Base-by-base conservation (phyloP, 2,113 vertebrate species). In the Phocoena sinus region DNA sequence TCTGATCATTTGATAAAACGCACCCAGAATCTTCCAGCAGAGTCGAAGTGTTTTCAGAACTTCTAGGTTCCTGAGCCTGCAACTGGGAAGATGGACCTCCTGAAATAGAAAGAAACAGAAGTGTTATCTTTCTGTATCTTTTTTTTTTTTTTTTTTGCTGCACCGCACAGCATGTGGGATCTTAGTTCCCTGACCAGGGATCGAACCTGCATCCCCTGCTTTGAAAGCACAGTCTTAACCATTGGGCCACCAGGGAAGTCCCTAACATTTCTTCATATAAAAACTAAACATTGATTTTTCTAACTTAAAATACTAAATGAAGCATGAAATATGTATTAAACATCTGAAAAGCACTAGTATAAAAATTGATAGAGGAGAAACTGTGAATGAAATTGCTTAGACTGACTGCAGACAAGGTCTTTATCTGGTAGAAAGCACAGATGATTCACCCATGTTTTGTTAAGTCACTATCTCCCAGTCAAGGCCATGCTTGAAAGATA, bases 11-110 rank as follows among this genome's bases (percentile, higher is more conserved):
- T 95, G 98, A 98, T 73, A 98, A 96, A 87, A 98, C 99, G 92
- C 98, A 99, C 56, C 99, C 99, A 38, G 99, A 99, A 94, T 99
- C 98, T 90, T 99, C 98, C 71, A 98, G 73, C 31, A 97, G 95
- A 91, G 63, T 96, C 20, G 79, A 94, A 9, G 65, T 94, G 74
- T 60, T 98, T 58, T 77, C n/a, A 93, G 97, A 86, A 44, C 94
- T 97, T 94, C 63, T 5, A 74, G 36, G 47, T 31, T 98, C 97
- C 71, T 60, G 95, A 96, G 85, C n/a, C 77, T 95, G 76, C 63
- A 81, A 74, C 87, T 71, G 89, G 20, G 60, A 76, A 96, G 94
- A 50, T 58, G 74, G 31, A 71, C 96, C 97, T 95, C 97, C 98
- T 99, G 96, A 98, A 99, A 99, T 0, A 95, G 47, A 98, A 98